These are phyloP conservation scores for Elachura formosa DNA, from an alignment of 2,113 vertebrate genomes.

Conservation along the genomic window DNA sequence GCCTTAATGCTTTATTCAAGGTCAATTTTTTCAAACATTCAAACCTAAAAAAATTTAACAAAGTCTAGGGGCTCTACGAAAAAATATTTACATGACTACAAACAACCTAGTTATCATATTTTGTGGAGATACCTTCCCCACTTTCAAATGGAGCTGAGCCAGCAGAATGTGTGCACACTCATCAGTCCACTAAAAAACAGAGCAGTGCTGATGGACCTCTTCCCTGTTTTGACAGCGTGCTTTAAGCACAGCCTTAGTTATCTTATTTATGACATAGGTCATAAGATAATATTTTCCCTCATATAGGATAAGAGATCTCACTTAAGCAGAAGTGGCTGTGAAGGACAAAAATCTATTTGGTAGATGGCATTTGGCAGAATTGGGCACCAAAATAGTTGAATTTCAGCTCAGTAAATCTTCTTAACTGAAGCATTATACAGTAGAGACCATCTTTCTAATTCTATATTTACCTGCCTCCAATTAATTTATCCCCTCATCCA, in stretches of 20 bases:
- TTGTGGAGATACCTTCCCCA: background rate
- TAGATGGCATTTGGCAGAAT: background rate
- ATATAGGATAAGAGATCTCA: background rate
- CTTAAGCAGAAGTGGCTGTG: background rate
- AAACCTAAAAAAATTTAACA: rapidly evolving
- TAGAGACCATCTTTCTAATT: background rate
- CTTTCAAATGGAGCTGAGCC: background rate
- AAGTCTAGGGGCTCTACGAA: background rate
- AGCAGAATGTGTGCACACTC: background rate
- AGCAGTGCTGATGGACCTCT: rapidly evolving
- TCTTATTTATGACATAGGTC: background rate
- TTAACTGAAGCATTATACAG: background rate
- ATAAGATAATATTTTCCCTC: background rate
- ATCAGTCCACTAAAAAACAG: background rate
- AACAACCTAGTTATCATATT: background rate
- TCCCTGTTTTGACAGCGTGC: background rate
- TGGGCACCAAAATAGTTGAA: background rate
- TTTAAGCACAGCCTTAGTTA: background rate
- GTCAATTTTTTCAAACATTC: background rate
- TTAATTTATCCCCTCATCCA: background rate
- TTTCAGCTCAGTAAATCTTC: background rate
- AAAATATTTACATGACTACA: background rate
- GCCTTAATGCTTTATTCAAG: background rate
- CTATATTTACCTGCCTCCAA: background rate
- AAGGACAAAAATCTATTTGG: background rate